A percentile compares a stretch with the other conserved stretches of the same genome.
phyloP scores from a whole-genome alignment of 2,888 invertebrate species.

The Athripsodes cinereus region DNA sequence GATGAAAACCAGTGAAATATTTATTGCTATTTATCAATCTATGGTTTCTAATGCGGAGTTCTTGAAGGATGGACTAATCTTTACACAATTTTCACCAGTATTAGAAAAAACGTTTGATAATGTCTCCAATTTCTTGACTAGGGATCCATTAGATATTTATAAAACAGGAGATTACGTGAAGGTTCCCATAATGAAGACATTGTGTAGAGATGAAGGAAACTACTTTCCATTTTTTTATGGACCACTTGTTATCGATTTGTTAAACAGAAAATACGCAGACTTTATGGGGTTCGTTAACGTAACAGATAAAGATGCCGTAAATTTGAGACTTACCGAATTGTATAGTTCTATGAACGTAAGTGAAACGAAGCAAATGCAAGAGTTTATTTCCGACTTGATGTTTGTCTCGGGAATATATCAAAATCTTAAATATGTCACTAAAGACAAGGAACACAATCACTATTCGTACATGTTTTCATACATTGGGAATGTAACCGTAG shows the following conservation, averaged over 20 bases:
- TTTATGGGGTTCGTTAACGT: neutral
- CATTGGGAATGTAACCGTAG: neutral
- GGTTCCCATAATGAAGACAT: constrained; percentile 48
- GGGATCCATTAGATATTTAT: constrained; percentile 44
- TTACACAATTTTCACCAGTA: constrained; percentile 30
- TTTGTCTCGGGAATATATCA: constrained; percentile 15
- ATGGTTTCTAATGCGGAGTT: neutral
- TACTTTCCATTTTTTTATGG: constrained; percentile 28
- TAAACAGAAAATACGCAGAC: constrained; percentile 9
- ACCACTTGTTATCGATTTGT: neutral
- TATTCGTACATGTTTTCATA: constrained; percentile 9
- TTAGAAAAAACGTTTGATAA: constrained; percentile 16
- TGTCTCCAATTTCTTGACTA: constrained; percentile 9
- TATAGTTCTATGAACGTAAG: constrained; percentile 30
- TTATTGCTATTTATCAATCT: no score
- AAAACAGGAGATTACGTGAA: constrained; percentile 37
- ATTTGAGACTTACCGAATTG: constrained; percentile 35
- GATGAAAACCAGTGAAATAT: neutral
- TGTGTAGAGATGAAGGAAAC: constrained; percentile 52
- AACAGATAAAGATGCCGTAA: constrained; percentile 33
- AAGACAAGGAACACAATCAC: neutral
- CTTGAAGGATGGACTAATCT: neutral
- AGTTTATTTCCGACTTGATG: constrained; percentile 13
- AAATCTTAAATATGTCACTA: constrained; percentile 8
- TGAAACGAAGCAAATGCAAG: constrained; percentile 7